Percentiles rank a stretch among this genome's conserved stretches.
phyloP scores from a whole-genome alignment of 2,888 invertebrate species.

The Yponomeuta malinellus region DNA sequence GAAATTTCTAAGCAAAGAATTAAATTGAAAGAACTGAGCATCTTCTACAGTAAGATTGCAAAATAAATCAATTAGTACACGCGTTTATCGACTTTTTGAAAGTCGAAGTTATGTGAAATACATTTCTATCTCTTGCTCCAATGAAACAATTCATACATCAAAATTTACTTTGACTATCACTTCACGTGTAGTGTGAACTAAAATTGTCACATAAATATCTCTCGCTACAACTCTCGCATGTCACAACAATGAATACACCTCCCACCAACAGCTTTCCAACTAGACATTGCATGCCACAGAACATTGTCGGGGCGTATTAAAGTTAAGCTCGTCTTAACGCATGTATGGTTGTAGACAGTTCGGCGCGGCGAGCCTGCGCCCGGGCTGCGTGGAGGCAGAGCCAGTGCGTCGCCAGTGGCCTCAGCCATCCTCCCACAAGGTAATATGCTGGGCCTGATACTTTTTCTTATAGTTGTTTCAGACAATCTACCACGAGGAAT shows the following conservation, averaged over 20 bases:
- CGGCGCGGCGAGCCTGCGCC: slow-evolving; percentile 88
- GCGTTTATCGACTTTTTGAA: not conserved
- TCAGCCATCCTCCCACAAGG: slow-evolving; percentile 72
- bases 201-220: no score
- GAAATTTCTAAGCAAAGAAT: no score
- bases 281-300: slow-evolving; percentile 9
- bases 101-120: not conserved
- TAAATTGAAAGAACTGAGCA: no score
- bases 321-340: slow-evolving; percentile 74
- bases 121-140: not conserved
- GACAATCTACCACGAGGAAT: no score
- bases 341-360: slow-evolving; percentile 90
- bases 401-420: slow-evolving; percentile 87
- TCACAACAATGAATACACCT: not conserved
- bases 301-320: slow-evolving; percentile 9
- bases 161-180: no score
- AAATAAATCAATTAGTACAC: no score
- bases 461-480: not conserved
- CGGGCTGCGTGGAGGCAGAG: slow-evolving; percentile 91
- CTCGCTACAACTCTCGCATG: not conserved
- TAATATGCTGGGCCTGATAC: slow-evolving; percentile 22
- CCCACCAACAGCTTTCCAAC: slow-evolving; percentile 1
- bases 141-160: no score
- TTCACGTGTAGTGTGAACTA: no score
- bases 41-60: no score